Base-by-base conservation (phyloP, 2,888 invertebrate genomes). In the Tenthredo notha region DNA sequence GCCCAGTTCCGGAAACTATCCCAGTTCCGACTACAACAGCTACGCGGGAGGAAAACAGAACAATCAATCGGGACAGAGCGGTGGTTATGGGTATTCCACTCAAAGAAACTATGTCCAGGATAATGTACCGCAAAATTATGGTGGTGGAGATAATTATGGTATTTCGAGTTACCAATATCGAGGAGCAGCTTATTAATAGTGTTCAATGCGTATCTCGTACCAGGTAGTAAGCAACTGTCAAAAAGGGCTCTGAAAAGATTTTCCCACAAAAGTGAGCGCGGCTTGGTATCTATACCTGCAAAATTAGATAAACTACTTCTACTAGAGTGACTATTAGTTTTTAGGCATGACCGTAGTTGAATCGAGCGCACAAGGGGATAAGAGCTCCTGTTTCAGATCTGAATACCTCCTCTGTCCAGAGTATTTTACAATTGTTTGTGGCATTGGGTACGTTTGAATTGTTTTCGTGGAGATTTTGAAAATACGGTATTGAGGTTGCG, bases 121-220 rank as follows among this genome's bases (percentile, higher is more conserved):
- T 85, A 89, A 85, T 84, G 84, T 88, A 67, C 85, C 88, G 33
- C 90, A 89, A 86, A 89, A 85, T 87, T 91, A 90, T 84, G 90
- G 89, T 18, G 89, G 90, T 12, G 89, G 89, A 37, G 90, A 90
- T 84, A 89, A 88, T 82, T 90, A 90, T 85, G 90, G 90, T 78
- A 88, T 80, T 84, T 80, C 80, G 50, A 87, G 86, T 87, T 91
- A 91, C 87, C 89, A 90, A 67, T 91, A 91, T 84, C 89, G 90
- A 84, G 88, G 90, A 58, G 87, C 89, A 61, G 89, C 89, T 54
- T 91, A 91, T 85, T 91, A 89, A 86, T 86, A 78, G 58, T 37
- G 37, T 61, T 40, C 15, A 6, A 80, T 80, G 33, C 9, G 7
- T 50, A 77, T 77, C 33, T 77, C 7, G 37, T 80, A 40, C 37